Evolutionary conservation across 2,113 vertebrate genomes (phyloP), one percentile per base, ranked within the genome.

Genomic region (Cryptoleucopteryx plumbea): DNA sequence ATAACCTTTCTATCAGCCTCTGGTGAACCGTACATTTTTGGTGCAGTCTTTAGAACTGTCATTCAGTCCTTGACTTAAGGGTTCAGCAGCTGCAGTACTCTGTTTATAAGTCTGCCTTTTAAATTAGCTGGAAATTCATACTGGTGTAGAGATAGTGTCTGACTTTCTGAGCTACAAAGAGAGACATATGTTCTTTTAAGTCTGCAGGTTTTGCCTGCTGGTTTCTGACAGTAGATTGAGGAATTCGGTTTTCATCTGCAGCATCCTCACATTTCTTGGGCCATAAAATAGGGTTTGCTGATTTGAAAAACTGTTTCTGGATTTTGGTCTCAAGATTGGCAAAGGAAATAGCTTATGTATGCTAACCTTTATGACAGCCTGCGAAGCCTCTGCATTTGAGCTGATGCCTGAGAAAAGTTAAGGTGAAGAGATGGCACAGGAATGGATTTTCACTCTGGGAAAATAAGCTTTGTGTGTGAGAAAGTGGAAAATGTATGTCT

Each of bases 51-150:
- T 77, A 55, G 16, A 62, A 14, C 17, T 63, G 56, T 59, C 42
- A 34, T 88, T 90, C 55, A 55, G 29, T 58, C 38, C 50, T 77
- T 62, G 17, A 80, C 71, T 78, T 83, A 79, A 73, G 29, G n/a
- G 25, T 81, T 70, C 83, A 77, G 63, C 68, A 86, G 55, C 58
- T 77, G 42, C 67, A 80, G 34, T 38, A 61, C 55, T 73, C 48
- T n/a, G 12, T 32, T 91, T 94, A 55, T 87, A 93, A 70, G 55
- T 47, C 75, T 91, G 42, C 65, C 80, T 94, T 88, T 93, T 95
- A 92, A 92, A 94, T 95, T 83, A 91, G 19, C 55, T 92, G 75
- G 56, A 75, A 74, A 71, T 88, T 94, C 63, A 31, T 63, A 50
- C 23, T 36, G 67, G 9, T 86, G 15, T 55, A 71, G 68, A 59